Base-by-base conservation (phyloP, 2,888 invertebrate genomes). In the Abrostola triplasia region DNA sequence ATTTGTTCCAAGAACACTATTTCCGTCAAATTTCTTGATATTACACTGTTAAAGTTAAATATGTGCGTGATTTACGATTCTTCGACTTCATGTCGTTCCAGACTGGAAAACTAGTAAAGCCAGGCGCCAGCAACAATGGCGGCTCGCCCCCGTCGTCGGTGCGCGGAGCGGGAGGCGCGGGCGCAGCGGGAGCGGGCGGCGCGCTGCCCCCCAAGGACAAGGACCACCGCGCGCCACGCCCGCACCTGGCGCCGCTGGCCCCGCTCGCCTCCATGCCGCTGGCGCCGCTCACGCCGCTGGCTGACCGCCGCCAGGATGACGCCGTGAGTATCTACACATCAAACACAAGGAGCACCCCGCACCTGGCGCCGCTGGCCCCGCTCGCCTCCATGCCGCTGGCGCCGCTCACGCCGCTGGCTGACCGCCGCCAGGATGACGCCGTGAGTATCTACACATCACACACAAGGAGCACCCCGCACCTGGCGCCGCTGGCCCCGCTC, bases 81-180 rank as follows among this genome's bases (percentile, higher is more conserved):
- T 24, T 24, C 24, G 24, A 24, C 24, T 6, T 24, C 5, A 55
- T 36, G 51, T 13, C 53, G 1, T 73, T 80, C 0, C 86, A 96
- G 89, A 90, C 95, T 47, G 96, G 96, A 52, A 97, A 97, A 87
- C 84, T 97, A 62, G 95, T 97, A 79, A 96, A 97, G 82, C 88
- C 92, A 9, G 77, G 82, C 9, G 77, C 82, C 12, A 88, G 76
- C 80, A 88, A 84, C 77, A 89, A 82, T 84, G 84, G 84, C 67
- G 85, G 84, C 65, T 73, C 81, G 57, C 76, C 81, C 61, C 84
- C 80, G 1, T 64, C 73, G 59, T 65, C 59, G 62, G 73, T 56
- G 53, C 65, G 60, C 38, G 47, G 74, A 42, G 11, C 41, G 53
- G 35, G 6, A 11, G 40, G 60, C 65, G 65, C 69, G 44, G 11